Evolutionary conservation across 1,140 invertebrate species (phyloP), one percentile per base, ranked within the genome.

Genomic region (Camponotus pennsylvanicus): DNA sequence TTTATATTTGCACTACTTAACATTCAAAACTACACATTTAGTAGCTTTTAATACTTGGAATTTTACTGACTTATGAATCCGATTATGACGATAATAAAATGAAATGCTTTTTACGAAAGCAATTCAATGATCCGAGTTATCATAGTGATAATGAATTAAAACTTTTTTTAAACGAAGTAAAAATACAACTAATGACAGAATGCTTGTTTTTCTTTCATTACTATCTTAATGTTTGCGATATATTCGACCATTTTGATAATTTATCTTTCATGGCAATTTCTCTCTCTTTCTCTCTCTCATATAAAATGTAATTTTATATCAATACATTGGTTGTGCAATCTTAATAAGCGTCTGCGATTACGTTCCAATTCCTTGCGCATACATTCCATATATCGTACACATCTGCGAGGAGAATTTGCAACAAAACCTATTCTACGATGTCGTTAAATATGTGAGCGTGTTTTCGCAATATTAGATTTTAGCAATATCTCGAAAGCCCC

Each of bases 341-440:
- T 64, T 64, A 78, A 78, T 32, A 78, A 78, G 71, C 49, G 37
- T 32, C n/a, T 76, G 32, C 13, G 40, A 61, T 71, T 37, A 40
- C 70, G 69, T 88, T 88, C 40, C 40, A 52, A 57, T 88, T 84
- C 87, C 49, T 59, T 57, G 34, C 70, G 77, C 70, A 75, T 86
- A 15, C 59, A 49, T 32, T 37, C 70, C 86, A 82, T 88, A 87
- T 83, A 55, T 83, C 86, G 75, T 34, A 86, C 73, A 59, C 61
- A 40, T 55, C 66, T 76, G 77, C 49, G 27, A 45, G 66, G 63
- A 71, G 55, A 67, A 88, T 88, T 70, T 78, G 42, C 76, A 21
- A 64, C 5, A 4, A 87, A 82, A 77, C 69, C 83, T 11, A 40
- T 63, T 57, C 2, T 66, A 13, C 49, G 27, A 5, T 45, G 37